Percentiles rank a stretch among this genome's conserved stretches.
phyloP scores from a whole-genome alignment of 2,113 vertebrate genomes.

The Atrichornis clamosus region DNA sequence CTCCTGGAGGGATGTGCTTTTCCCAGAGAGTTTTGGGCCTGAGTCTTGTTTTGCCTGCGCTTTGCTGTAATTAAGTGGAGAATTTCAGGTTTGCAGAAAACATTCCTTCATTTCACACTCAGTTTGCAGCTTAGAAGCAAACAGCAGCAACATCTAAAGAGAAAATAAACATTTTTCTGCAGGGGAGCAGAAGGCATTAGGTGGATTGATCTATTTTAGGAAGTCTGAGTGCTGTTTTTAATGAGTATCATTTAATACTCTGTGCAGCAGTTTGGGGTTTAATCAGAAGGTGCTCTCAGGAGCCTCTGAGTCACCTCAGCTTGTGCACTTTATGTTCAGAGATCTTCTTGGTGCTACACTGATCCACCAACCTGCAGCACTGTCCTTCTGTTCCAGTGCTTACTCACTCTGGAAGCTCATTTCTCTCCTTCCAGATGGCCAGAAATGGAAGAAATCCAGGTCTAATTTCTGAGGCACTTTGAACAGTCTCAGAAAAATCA shows the following conservation, averaged over 20 bases:
- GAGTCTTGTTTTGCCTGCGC: background rate
- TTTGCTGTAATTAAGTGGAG: background rate
- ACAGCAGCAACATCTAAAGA: background rate
- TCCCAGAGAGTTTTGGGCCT: background rate
- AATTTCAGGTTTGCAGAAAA: background rate
- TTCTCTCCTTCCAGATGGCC: conserved; percentile 63
- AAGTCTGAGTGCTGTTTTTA: background rate
- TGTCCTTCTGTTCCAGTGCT: conserved; percentile 9
- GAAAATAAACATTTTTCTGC: background rate
- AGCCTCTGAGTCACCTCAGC: background rate
- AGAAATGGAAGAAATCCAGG: conserved; percentile 59
- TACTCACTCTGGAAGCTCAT: background rate
- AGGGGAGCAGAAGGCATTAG: background rate
- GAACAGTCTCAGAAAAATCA: conserved; percentile 53
- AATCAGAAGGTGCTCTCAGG: background rate
- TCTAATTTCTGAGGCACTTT: conserved; percentile 55
- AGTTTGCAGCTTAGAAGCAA: background rate
- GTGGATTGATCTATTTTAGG: background rate
- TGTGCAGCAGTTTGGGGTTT: background rate
- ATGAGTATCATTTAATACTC: background rate
- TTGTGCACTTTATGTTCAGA: background rate
- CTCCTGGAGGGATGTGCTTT: background rate
- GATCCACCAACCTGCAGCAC: conserved; percentile 35
- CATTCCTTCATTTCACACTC: background rate
- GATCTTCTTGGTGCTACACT: background rate